phyloP scores from a whole-genome alignment of 2,888 invertebrate species.

The Geophilus truncorum region DNA sequence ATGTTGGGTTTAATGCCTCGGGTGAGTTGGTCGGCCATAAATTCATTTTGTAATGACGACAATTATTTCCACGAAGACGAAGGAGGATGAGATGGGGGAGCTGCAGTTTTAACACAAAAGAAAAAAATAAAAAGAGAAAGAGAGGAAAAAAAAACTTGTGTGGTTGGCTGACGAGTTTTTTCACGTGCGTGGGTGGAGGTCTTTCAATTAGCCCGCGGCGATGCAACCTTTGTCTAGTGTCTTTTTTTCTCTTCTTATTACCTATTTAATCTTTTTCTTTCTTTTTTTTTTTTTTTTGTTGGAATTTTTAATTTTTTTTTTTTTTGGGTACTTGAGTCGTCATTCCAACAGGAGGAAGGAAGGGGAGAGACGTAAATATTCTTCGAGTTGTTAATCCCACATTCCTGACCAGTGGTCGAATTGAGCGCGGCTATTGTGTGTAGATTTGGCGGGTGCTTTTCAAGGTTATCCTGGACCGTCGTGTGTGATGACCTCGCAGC shows the following conservation, averaged over 20 bases:
- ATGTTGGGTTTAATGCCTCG: neutral
- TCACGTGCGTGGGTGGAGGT: neutral
- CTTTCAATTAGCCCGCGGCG: neutral
- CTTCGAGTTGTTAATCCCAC: neutral
- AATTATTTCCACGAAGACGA: slow-evolving; percentile 27
- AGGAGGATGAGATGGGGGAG: neutral
- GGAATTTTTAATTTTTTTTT: neutral
- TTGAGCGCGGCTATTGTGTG: neutral
- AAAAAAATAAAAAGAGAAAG: neutral
- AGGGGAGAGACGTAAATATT: neutral
- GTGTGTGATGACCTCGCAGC: neutral
- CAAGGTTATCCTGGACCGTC: neutral
- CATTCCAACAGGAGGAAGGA: too few species aligned
- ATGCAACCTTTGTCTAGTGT: neutral
- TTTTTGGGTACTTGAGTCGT: neutral
- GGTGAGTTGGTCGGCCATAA: neutral
- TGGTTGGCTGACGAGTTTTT: neutral
- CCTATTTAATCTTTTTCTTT: neutral
- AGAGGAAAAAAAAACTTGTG: neutral
- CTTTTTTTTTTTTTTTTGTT: neutral
- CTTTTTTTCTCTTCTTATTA: neutral
- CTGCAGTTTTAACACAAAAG: neutral
- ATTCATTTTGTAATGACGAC: slow-evolving; percentile 29
- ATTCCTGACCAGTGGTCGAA: neutral
- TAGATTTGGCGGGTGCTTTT: neutral